Conservation (phyloP, 1,140 invertebrate species). For the Choristoneura fumiferana region DNA sequence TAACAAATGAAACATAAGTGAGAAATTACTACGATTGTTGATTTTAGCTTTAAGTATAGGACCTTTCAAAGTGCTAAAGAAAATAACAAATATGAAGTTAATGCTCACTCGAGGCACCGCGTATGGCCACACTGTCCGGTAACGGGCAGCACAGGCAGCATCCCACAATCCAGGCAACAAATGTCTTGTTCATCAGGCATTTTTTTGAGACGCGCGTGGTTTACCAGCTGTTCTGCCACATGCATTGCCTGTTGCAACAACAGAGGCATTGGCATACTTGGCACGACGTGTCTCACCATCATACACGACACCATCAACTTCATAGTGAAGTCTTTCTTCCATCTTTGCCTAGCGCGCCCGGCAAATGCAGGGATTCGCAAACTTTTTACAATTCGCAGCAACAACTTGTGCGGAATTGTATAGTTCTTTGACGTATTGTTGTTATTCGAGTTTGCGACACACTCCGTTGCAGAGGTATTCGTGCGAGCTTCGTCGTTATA, state of each 20-base stretch:
- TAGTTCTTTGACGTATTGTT: background rate
- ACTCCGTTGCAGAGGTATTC: background rate
- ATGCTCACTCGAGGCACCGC: constrained; percentile 45
- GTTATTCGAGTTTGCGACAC: background rate
- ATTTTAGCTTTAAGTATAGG: too few species aligned
- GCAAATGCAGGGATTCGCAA: background rate
- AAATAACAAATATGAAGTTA: background rate
- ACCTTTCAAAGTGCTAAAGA: too few species aligned
- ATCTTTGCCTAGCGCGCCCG: background rate
- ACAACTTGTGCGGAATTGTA: background rate
- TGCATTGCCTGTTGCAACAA: constrained; percentile 23
- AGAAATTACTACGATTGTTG: too few species aligned
- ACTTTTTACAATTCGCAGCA: constrained; percentile 2
- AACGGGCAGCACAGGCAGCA: constrained; percentile 41
- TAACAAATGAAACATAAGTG: too few species aligned
- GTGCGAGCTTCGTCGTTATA: background rate
- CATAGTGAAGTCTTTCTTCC: background rate
- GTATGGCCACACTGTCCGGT: constrained; percentile 55
- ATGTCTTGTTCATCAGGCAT: constrained; percentile 31
- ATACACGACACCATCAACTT: constrained; percentile 9
- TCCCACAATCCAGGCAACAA: constrained; percentile 41
- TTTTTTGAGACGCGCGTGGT: constrained; percentile 38
- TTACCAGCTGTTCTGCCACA: constrained; percentile 46
- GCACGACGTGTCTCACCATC: constrained; percentile 7
- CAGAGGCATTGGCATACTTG: constrained; percentile 22